Conservation (phyloP, 2,797 vertebrate species). For the Antrozous pallidus region DNA sequence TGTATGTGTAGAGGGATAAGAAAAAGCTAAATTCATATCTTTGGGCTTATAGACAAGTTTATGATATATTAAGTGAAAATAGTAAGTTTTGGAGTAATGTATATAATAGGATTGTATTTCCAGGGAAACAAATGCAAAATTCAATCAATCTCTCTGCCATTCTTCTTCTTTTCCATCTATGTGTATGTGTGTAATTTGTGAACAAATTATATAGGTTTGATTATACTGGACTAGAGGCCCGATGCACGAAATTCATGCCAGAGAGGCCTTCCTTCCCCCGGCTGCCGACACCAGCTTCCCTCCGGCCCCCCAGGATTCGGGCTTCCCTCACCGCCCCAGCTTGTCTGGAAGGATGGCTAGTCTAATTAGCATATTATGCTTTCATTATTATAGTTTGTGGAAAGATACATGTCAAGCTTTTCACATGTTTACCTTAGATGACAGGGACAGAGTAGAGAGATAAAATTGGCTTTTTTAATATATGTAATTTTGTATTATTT, state of each 20-base stretch:
- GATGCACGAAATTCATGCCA: no score
- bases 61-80: not conserved
- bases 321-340: no score
- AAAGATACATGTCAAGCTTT: not conserved
- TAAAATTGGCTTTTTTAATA: not conserved
- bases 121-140: not conserved
- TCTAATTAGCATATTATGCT: no score
- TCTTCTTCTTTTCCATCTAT: not conserved
- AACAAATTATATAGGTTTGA: not conserved
- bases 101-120: not conserved
- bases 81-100: not conserved
- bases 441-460: not conserved
- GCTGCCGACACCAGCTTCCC: no score
- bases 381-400: not conserved
- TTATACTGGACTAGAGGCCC: not conserved
- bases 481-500: not conserved
- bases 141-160: not conserved
- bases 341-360: no score
- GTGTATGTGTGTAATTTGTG: not conserved
- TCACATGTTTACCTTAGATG: not conserved
- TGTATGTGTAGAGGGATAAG: not conserved
- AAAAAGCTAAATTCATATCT: constrained; percentile 16
- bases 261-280: no score
- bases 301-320: no score
- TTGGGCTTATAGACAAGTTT: not conserved